Evolutionary conservation across 2,888 invertebrate species (phyloP).

Genomic region (Augochlorella aurata): DNA sequence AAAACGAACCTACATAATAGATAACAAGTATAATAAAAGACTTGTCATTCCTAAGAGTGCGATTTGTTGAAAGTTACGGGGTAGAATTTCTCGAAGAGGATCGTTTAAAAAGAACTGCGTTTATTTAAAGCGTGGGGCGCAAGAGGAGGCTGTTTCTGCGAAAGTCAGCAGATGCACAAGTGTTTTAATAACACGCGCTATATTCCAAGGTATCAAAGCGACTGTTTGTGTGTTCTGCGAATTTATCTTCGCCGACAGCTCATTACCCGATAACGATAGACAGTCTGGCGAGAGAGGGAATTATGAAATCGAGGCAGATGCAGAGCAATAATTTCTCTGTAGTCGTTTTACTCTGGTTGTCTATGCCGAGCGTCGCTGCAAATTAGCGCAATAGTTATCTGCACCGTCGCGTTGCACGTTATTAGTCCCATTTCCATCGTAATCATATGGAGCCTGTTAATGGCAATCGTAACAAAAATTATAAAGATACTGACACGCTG

Average conservation of each 20-base stretch:
- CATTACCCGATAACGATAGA: constrained; percentile 65
- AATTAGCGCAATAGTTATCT: background rate
- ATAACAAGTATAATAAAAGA: background rate
- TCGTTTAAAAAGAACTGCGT: background rate
- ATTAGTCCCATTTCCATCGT: background rate
- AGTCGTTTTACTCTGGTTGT: background rate
- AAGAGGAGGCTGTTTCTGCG: background rate
- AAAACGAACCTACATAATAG: background rate
- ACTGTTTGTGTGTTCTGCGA: constrained; percentile 54
- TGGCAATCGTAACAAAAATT: background rate
- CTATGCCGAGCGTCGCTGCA: background rate
- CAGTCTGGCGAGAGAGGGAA: constrained; percentile 34
- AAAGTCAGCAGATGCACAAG: background rate
- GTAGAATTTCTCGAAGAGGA: background rate
- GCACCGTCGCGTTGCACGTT: background rate
- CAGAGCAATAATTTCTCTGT: constrained; percentile 14
- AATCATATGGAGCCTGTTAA: background rate
- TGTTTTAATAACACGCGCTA: constrained; percentile 31
- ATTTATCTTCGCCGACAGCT: constrained; percentile 70
- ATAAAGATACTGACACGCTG: background rate
- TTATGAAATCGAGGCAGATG: constrained; percentile 49
- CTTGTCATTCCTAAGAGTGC: background rate
- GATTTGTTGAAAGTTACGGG: background rate
- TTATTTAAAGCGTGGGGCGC: background rate
- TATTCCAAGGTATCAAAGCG: constrained; percentile 56